Base-by-base conservation (phyloP, 2,113 vertebrate genomes). In the Festucalex cinctus region DNA sequence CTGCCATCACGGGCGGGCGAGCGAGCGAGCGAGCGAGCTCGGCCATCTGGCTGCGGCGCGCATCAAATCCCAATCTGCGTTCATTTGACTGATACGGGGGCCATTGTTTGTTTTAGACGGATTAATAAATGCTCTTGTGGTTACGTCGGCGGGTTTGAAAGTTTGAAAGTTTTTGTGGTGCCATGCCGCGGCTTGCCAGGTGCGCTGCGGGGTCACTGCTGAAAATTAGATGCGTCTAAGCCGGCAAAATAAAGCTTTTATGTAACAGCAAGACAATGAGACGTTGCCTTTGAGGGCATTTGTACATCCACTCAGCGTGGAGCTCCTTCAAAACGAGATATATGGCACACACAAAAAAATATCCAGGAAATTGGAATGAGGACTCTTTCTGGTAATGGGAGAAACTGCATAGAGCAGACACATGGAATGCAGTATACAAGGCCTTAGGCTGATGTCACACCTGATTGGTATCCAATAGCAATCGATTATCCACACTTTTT, bases 61-160 rank as follows among this genome's bases (percentile, higher is more conserved):
- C 83, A 87, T 90, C 84, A 91, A 90, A 89, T 89, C 86, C 84
- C 83, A 88, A 89, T 90, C 89, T 88, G 87, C 88, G 90, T 88
- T 91, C 82, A 89, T 87, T 89, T 86, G 85, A 87, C 82, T 90
- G 86, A 88, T 88, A 85, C 79, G 86, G 28, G 54, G 83, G 75
- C 79, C 83, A 85, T 89, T 89, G 85, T 90, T 91, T 88, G 87
- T 87, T 87, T 88, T 83, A 65, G 66, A 63, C 37, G 9, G 20
- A 9, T 24, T 9, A 28, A 26, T 53, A 65, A 63, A 71, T 71
- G 54, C 70, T 66, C 77, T 81, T 80, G 81, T 78, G 58, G 67
- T 76, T 58, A 68, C 71, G 69, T 75, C 28, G 69, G 14, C 61
- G 67, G 26, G 14, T 57, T 57, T 54, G n/a, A 60, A 76, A 76